phyloP scores from a whole-genome alignment of 2,113 vertebrate species.

The Chloropsis cyanopogon region DNA sequence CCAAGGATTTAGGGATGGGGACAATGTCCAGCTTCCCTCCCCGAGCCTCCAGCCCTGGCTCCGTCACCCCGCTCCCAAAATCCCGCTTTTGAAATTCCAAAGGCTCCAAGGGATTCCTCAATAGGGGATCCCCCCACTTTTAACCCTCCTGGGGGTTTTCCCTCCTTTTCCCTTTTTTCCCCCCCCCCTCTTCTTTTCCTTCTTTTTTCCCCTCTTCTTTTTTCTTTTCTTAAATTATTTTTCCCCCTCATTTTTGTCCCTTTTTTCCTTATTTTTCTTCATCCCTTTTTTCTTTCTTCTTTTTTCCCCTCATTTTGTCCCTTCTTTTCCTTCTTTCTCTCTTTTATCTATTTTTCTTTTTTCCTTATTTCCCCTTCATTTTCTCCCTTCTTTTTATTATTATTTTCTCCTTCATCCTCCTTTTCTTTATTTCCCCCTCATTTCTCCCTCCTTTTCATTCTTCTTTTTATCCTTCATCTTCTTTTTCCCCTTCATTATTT shows the following conservation, averaged over 20 bases:
- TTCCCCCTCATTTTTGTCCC: fast-evolving
- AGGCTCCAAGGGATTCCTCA: constrained; percentile 4
- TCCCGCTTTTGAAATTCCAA: background rate
- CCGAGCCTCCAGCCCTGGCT: background rate
- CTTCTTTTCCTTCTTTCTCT: fast-evolving
- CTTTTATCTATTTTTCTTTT: background rate
- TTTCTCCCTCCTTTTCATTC: background rate
- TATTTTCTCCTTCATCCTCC: background rate
- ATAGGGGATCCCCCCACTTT: background rate
- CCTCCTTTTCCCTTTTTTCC: background rate
- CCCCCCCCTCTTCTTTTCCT: background rate
- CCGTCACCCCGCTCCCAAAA: background rate
- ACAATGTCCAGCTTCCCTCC: background rate
- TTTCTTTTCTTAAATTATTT: background rate
- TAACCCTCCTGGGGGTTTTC: background rate
- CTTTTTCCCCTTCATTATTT: background rate
- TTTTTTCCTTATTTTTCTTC: too few relatives aligned
- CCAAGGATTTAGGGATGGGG: background rate
- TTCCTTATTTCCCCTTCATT: background rate
- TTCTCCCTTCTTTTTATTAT: background rate
- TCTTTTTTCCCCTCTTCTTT: background rate
- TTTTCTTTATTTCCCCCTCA: background rate
- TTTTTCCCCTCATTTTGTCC: fast-evolving
- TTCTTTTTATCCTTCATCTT: background rate
- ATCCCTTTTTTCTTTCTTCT: background rate